Percentiles rank a stretch among this genome's conserved stretches.
Evolutionary conservation across 1,140 invertebrate species (phyloP).

Genomic region (Papilio dardanus): DNA sequence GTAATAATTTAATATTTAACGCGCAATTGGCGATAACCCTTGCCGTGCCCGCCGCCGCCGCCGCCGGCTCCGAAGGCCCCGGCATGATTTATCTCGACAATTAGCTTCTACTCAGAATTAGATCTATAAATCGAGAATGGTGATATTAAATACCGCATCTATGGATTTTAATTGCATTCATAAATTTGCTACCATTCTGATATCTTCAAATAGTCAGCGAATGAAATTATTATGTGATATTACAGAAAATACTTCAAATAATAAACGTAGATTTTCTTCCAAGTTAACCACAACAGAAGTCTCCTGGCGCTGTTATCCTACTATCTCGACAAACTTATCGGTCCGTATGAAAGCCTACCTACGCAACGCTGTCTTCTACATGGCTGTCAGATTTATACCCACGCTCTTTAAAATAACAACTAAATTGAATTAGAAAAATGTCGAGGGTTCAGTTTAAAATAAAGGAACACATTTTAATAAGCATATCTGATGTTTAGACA

Average conservation of each 20-base stretch:
- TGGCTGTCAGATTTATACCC: neutral
- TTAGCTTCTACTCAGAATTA: conserved; percentile 50
- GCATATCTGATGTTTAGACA: too few species aligned
- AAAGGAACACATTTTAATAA: too few species aligned
- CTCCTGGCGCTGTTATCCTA: too few species aligned
- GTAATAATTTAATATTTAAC: conserved; percentile 50
- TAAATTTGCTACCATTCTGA: neutral
- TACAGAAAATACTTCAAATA: neutral
- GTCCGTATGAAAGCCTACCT: neutral
- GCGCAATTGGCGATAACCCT: conserved; percentile 67
- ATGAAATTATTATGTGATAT: neutral
- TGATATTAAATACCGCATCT: conserved; percentile 21
- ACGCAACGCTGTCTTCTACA: neutral
- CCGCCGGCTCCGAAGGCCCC: conserved; percentile 54
- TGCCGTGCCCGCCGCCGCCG: conserved; percentile 26
- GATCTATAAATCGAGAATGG: conserved; percentile 24
- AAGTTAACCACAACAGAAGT: neutral
- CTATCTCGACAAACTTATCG: neutral
- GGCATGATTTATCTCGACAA: conserved; percentile 63
- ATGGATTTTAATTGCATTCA: conserved; percentile 24
- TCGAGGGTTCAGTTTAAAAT: too few species aligned
- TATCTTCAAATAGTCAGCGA: neutral
- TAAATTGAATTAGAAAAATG: too few species aligned
- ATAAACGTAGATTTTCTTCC: neutral
- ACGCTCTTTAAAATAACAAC: neutral